phyloP scores from a whole-genome alignment of 2,888 invertebrate species.

The Dynastes hyllus region DNA sequence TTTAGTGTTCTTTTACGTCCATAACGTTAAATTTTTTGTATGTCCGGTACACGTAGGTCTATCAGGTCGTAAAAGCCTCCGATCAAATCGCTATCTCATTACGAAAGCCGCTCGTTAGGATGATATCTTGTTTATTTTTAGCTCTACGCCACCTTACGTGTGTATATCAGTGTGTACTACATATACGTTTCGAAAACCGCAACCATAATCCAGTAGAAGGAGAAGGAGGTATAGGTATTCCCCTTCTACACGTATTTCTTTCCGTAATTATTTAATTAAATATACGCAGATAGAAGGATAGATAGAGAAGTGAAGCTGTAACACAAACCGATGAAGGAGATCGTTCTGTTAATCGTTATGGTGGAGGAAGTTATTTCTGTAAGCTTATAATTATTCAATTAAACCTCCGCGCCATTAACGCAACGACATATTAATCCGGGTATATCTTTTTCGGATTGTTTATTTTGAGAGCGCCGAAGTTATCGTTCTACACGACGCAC shows the following conservation, averaged over 20 bases:
- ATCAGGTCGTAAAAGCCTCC: too few species aligned
- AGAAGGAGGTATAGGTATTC: neutral
- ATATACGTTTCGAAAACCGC: too few species aligned
- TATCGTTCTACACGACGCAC: conserved; percentile 11
- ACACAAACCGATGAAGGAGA: neutral
- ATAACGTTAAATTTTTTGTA: too few species aligned
- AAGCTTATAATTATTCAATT: conserved; percentile 19
- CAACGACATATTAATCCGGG: conserved; percentile 3
- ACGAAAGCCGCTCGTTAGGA: too few species aligned
- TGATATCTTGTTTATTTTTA: too few species aligned
- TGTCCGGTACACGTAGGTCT: too few species aligned
- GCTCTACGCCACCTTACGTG: too few species aligned
- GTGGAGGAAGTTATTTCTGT: neutral
- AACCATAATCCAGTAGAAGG: too few species aligned
- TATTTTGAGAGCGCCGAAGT: conserved; percentile 13
- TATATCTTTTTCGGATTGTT: conserved; percentile 13
- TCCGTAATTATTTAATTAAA: conserved; percentile 14
- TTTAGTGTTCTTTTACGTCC: neutral
- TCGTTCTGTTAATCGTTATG: neutral
- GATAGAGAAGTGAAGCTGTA: neutral
- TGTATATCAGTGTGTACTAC: too few species aligned
- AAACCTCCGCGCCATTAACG: neutral
- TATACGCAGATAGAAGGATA: neutral
- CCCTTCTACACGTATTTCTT: neutral
- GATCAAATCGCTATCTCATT: too few species aligned